Percentiles rank a stretch among this genome's conserved stretches.
These are phyloP conservation scores for Sycophila texana DNA, from an alignment of 2,888 invertebrate genomes.

Conservation along the genomic window DNA sequence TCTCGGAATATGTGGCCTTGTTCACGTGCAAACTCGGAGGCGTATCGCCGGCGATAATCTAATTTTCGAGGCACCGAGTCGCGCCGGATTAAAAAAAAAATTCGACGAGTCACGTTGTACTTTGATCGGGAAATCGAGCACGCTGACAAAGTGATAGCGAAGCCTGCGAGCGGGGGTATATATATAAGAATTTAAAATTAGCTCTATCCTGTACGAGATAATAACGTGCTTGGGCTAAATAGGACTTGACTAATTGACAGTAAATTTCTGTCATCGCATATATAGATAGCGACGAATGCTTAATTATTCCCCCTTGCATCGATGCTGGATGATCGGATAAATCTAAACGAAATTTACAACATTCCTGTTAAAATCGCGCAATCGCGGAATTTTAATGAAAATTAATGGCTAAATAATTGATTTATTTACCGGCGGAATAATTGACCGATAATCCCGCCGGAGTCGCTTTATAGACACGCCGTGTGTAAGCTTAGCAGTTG, in stretches of 20 bases:
- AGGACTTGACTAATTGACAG: conserved; percentile 19
- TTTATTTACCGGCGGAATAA: too few relatives aligned
- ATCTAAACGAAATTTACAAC: neutral
- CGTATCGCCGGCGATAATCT: conserved; percentile 41
- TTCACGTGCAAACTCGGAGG: conserved; percentile 7
- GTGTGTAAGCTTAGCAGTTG: neutral
- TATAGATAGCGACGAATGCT: neutral
- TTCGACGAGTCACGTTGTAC: conserved; percentile 21
- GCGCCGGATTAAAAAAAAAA: conserved; percentile 3
- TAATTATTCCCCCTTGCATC: neutral
- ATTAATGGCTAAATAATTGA: too few relatives aligned
- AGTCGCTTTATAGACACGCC: neutral
- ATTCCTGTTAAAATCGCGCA: too few relatives aligned
- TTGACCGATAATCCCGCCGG: too few relatives aligned
- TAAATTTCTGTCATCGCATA: neutral
- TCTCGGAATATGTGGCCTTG: conserved; percentile 15
- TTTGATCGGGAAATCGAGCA: conserved; percentile 16
- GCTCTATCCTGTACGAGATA: conserved; percentile 2
- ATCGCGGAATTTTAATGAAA: too few relatives aligned
- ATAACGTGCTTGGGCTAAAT: conserved; percentile 18
- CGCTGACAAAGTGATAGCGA: neutral
- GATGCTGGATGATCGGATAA: neutral
- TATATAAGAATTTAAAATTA: conserved; percentile 28
- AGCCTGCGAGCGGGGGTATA: neutral
- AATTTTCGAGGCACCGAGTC: neutral